A percentile compares a stretch with the other conserved stretches of the same genome.
Conservation (phyloP, 1,140 invertebrate species). For the Nomia melanderi region DNA sequence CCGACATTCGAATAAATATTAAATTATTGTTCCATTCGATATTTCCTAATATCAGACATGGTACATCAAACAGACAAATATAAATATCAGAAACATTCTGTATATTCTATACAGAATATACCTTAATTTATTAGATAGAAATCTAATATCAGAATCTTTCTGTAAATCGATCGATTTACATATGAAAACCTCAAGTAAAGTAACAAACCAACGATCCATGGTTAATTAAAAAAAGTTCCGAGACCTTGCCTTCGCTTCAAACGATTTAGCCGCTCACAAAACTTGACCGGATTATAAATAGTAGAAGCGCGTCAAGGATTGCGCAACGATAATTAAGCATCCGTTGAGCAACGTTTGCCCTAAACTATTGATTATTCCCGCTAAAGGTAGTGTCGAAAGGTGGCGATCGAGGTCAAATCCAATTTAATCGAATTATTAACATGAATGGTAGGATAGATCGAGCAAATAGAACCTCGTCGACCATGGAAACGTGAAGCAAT, state of each 20-base stretch:
- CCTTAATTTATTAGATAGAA: no score
- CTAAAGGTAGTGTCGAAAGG: not conserved
- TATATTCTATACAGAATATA: no score
- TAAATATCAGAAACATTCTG: no score
- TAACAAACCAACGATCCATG: not conserved
- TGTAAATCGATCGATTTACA: no score
- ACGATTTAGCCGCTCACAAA: not conserved
- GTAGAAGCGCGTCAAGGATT: not conserved
- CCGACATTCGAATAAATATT: not conserved
- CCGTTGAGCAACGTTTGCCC: not conserved
- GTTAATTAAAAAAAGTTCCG: not conserved
- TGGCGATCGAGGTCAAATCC: not conserved
- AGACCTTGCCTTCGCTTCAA: not conserved
- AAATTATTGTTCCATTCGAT: not conserved
- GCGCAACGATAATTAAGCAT: not conserved
- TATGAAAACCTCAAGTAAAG: not conserved
- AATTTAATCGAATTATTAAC: conserved; percentile 1
- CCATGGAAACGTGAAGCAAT: not conserved
- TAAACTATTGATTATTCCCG: not conserved
- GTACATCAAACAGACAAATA: no score
- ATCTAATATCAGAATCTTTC: no score
- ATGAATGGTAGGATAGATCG: not conserved
- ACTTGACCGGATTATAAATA: conserved; percentile 2
- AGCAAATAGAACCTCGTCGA: not conserved
- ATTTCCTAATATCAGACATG: no score